Evolutionary conservation across 2,888 invertebrate genomes (phyloP).

Genomic region (Amphipoea lucens): DNA sequence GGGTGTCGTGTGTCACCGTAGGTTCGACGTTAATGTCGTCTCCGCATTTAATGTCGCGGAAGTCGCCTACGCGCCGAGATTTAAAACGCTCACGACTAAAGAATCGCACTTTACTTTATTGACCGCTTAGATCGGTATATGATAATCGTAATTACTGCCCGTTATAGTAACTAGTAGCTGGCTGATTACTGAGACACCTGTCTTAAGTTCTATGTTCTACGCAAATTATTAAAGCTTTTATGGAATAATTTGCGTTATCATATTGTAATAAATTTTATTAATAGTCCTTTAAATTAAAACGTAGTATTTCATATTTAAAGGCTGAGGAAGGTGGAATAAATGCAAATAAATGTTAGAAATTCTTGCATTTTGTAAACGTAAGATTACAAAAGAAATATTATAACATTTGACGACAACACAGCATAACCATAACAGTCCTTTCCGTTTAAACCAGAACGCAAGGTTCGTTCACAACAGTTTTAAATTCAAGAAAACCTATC

Average conservation of each 20-base stretch:
- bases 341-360: not conserved
- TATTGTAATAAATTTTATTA: slow-evolving; percentile 6
- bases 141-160: slow-evolving; percentile 55
- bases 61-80: slow-evolving; percentile 80
- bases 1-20: slow-evolving; percentile 76
- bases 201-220: slow-evolving; percentile 6
- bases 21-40: slow-evolving; percentile 73
- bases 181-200: slow-evolving; percentile 27
- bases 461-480: not conserved
- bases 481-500: not conserved
- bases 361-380: not conserved
- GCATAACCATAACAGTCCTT: not conserved
- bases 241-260: slow-evolving; percentile 20
- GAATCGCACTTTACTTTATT: slow-evolving; percentile 56
- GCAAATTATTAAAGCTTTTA: slow-evolving; percentile 28
- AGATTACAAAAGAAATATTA: not conserved
- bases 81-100: slow-evolving; percentile 71
- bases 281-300: slow-evolving; percentile 14
- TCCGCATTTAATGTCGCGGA: slow-evolving; percentile 76
- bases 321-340: no score
- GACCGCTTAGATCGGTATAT: slow-evolving; percentile 44
- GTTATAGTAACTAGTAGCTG: slow-evolving; percentile 30
- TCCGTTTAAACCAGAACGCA: not conserved
- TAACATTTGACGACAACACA: not conserved
- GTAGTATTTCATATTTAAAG: not conserved